phyloP scores from a whole-genome alignment of 1,140 invertebrate genomes.

The Macrobrachium nipponense region DNA sequence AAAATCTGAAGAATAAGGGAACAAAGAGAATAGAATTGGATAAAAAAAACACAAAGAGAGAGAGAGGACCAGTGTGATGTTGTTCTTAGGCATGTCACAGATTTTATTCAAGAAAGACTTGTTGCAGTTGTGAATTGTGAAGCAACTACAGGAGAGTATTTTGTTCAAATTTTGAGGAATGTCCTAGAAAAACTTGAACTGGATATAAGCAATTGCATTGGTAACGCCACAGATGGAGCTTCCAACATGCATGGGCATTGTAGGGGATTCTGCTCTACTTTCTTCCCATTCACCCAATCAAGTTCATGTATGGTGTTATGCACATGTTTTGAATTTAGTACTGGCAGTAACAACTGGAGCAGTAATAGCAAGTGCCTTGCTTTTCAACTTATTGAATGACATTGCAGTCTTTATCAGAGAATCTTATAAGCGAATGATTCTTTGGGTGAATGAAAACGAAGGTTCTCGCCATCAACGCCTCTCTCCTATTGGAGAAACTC shows the following conservation, averaged over 20 bases:
- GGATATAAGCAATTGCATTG: conserved; percentile 11
- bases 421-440: too few species aligned
- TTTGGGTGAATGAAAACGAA: too few species aligned
- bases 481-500: too few species aligned
- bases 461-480: too few species aligned
- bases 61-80: conserved; percentile 10
- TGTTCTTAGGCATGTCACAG: conserved; percentile 15
- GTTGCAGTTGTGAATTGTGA: conserved; percentile 19
- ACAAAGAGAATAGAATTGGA: too few species aligned
- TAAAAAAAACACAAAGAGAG: too few species aligned
- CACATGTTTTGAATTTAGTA: conserved; percentile 20
- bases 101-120: background rate
- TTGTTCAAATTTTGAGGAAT: too few species aligned
- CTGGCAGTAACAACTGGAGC: background rate
- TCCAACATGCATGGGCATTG: conserved; percentile 4
- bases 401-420: too few species aligned
- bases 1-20: too few species aligned
- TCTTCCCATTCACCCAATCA: conserved; percentile 1
- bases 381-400: conserved; percentile 14
- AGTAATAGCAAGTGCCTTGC: conserved; percentile 1
- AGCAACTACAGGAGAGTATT: conserved; percentile 11
- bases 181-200: too few species aligned
- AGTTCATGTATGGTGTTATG: conserved; percentile 14
- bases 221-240: conserved; percentile 9
- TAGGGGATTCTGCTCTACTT: conserved; percentile 10